Conservation (phyloP, 2,888 invertebrate genomes). For the Drosophila barbarae region DNA sequence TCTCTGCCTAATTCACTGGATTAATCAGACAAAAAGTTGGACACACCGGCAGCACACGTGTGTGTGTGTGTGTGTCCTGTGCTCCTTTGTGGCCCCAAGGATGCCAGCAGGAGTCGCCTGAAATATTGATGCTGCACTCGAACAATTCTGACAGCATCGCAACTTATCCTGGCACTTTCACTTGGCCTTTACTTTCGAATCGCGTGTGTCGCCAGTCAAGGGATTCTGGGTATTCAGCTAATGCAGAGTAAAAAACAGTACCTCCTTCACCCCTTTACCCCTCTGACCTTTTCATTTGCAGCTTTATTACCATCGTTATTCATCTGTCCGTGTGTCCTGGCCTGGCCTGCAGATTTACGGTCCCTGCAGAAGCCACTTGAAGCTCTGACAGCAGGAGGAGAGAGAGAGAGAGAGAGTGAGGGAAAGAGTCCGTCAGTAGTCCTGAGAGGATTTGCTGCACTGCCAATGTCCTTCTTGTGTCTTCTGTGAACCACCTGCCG, state of each 20-base stretch:
- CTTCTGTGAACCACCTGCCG: slow-evolving; percentile 4
- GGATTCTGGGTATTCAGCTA: slow-evolving; percentile 12
- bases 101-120: slow-evolving; percentile 13
- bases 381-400: slow-evolving; percentile 6
- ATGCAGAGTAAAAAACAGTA: slow-evolving; percentile 27
- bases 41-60: slow-evolving; percentile 21
- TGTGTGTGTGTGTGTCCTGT: not conserved
- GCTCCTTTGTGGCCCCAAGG: slow-evolving; percentile 1
- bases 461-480: slow-evolving; percentile 10
- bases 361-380: slow-evolving; percentile 33
- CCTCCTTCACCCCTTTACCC: slow-evolving; percentile 13
- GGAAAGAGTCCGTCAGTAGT: not conserved
- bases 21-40: slow-evolving; percentile 45
- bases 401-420: no score
- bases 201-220: slow-evolving; percentile 20
- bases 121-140: slow-evolving; percentile 41
- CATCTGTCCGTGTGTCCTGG: slow-evolving; percentile 24
- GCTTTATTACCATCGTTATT: slow-evolving; percentile 65
- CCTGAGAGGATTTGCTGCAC: slow-evolving; percentile 37
- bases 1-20: slow-evolving; percentile 34
- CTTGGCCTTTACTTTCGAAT: slow-evolving; percentile 6
- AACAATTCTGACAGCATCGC: slow-evolving; percentile 38
- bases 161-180: slow-evolving; percentile 27
- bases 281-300: slow-evolving; percentile 57
- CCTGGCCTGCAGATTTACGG: slow-evolving; percentile 29